Percentiles rank a stretch among this genome's conserved stretches.
These are phyloP conservation scores for Rhynchotus rufescens DNA, from an alignment of 2,797 vertebrate species.

Conservation along the genomic window DNA sequence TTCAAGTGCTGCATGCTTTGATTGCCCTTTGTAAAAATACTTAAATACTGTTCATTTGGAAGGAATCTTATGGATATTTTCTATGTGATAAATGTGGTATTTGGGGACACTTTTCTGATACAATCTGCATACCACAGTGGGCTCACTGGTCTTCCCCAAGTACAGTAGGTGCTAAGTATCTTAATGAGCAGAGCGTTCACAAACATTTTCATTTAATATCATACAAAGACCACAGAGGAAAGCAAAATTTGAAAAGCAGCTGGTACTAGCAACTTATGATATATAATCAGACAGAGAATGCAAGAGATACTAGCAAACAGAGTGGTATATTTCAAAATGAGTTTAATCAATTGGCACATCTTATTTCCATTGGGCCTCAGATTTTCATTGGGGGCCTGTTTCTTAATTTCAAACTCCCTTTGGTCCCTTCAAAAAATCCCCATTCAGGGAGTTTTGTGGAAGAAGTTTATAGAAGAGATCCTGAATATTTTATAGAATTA, in stretches of 20 bases:
- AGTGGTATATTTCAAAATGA: neutral
- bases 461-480: neutral
- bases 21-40: slow-evolving; percentile 59
- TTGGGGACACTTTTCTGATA: slow-evolving; percentile 6
- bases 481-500: neutral
- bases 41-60: slow-evolving; percentile 38
- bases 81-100: neutral
- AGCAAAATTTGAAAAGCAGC: neutral
- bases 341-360: neutral
- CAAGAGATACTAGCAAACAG: neutral
- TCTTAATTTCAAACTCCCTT: neutral
- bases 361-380: neutral
- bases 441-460: neutral
- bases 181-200: neutral
- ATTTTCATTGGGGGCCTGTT: neutral
- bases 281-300: neutral
- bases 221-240: neutral
- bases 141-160: neutral
- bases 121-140: neutral
- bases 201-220: neutral
- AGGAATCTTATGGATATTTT: slow-evolving; percentile 8
- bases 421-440: neutral
- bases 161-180: neutral
- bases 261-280: neutral
- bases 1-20: slow-evolving; percentile 50